These are phyloP conservation scores for Brachyistius frenatus DNA, from an alignment of 2,113 vertebrate genomes.

Conservation along the genomic window DNA sequence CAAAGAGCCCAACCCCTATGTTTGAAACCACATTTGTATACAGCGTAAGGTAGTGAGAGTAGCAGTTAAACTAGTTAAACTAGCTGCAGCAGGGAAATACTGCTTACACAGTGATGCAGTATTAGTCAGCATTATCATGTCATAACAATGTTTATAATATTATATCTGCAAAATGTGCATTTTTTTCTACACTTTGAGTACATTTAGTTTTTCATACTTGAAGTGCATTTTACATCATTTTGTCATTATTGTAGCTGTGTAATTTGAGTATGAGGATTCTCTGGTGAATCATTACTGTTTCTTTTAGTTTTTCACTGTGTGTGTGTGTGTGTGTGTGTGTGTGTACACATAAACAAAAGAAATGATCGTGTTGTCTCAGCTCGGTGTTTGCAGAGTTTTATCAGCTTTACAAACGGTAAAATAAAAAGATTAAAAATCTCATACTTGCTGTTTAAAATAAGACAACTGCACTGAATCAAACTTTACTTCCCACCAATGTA, in stretches of 20 bases:
- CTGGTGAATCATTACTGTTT: conserved; percentile 10
- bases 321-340: conserved; percentile 6
- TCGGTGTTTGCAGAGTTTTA: not conserved
- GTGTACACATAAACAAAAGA: not conserved
- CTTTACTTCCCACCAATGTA: not conserved
- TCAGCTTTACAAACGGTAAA: not conserved
- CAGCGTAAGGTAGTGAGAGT: too few relatives aligned
- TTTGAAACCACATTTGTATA: too few relatives aligned
- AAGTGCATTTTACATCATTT: too few relatives aligned
- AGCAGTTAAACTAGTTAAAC: too few relatives aligned
- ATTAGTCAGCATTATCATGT: not conserved
- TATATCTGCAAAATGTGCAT: too few relatives aligned
- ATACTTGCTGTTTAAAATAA: not conserved
- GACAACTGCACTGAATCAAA: not conserved
- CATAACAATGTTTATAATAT: not conserved
- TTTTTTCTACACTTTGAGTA: too few relatives aligned
- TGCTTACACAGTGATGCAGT: not conserved
- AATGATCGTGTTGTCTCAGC: conserved; percentile 13
- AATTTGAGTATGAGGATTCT: too few relatives aligned
- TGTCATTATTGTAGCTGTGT: too few relatives aligned
- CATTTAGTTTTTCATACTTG: too few relatives aligned
- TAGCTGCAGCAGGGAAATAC: not conserved
- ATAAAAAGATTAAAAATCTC: not conserved
- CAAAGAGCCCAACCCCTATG: too few relatives aligned
- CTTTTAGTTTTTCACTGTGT: not conserved